These are phyloP conservation scores for Pyrochroa serraticornis DNA, from an alignment of 2,888 invertebrate species.

Conservation along the genomic window DNA sequence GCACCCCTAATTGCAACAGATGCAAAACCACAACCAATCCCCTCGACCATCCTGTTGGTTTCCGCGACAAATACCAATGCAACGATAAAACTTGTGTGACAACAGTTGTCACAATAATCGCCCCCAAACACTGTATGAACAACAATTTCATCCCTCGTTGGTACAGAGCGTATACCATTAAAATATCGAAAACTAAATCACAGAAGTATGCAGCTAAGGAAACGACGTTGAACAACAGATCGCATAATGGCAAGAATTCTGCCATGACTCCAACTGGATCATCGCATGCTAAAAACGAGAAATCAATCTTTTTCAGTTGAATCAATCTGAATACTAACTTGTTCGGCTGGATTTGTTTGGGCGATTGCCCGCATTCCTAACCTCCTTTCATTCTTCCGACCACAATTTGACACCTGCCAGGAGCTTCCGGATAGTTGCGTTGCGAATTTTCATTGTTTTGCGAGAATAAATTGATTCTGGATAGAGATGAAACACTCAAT, in stretches of 20 bases:
- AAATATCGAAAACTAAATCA: constrained; percentile 87
- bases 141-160: constrained; percentile 69
- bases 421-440: not conserved
- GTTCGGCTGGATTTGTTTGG: constrained; percentile 51
- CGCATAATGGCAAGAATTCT: constrained; percentile 90
- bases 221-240: constrained; percentile 89
- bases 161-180: constrained; percentile 83
- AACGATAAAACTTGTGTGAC: constrained; percentile 78
- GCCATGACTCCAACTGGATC: constrained; percentile 61
- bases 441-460: not conserved
- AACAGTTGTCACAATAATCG: constrained; percentile 75
- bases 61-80: constrained; percentile 71
- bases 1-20: constrained; percentile 72
- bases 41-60: constrained; percentile 58
- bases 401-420: constrained; percentile 14
- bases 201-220: constrained; percentile 89
- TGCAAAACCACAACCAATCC: constrained; percentile 67
- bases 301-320: constrained; percentile 15
- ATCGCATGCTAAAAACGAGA: constrained; percentile 51
- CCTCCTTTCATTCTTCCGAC: constrained; percentile 53
- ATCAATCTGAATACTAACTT: constrained; percentile 46
- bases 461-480: not conserved
- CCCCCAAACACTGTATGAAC: constrained; percentile 71
- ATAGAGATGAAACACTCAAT: not conserved
- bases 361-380: constrained; percentile 57